phyloP scores from a whole-genome alignment of 2,888 invertebrate genomes.

The Apomyelois bistriatella region DNA sequence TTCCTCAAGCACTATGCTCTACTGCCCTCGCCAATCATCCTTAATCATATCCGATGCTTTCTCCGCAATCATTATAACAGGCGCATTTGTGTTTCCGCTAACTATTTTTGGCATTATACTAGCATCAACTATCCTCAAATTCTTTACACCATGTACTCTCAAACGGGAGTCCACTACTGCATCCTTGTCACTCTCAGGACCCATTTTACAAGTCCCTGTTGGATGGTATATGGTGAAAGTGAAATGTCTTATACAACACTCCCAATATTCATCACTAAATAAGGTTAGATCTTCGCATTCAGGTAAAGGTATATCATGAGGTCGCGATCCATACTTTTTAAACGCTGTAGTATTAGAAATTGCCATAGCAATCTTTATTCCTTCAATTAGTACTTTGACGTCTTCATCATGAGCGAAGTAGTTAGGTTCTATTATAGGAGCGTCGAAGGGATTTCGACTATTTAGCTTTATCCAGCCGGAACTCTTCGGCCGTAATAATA shows the following conservation, averaged over 20 bases:
- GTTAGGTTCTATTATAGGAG: not conserved
- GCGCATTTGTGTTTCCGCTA: slow-evolving; percentile 89
- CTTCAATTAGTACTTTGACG: not conserved
- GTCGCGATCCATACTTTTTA: not conserved
- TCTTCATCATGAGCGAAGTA: not conserved
- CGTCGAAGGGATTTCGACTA: not conserved
- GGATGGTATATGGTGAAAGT: slow-evolving; percentile 84
- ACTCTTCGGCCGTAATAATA: not conserved
- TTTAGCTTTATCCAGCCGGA: not conserved
- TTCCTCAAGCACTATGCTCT: no score
- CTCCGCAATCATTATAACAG: slow-evolving; percentile 88
- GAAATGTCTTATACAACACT: not conserved
- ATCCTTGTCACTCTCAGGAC: slow-evolving; percentile 77
- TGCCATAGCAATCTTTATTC: not conserved
- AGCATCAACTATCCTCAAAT: not conserved
- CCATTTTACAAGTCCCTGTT: slow-evolving; percentile 87
- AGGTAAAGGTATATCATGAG: not conserved
- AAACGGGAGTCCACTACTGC: not conserved
- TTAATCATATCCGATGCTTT: slow-evolving; percentile 84
- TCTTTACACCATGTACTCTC: not conserved
- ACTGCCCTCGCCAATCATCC: not conserved
- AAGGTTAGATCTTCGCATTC: not conserved
- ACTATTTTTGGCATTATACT: slow-evolving; percentile 88
- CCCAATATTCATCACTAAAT: not conserved
- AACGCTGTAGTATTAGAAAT: not conserved